Percentiles rank a stretch among this genome's conserved stretches.
phyloP scores from a whole-genome alignment of 2,113 vertebrate species.

The Ciconia maguari region DNA sequence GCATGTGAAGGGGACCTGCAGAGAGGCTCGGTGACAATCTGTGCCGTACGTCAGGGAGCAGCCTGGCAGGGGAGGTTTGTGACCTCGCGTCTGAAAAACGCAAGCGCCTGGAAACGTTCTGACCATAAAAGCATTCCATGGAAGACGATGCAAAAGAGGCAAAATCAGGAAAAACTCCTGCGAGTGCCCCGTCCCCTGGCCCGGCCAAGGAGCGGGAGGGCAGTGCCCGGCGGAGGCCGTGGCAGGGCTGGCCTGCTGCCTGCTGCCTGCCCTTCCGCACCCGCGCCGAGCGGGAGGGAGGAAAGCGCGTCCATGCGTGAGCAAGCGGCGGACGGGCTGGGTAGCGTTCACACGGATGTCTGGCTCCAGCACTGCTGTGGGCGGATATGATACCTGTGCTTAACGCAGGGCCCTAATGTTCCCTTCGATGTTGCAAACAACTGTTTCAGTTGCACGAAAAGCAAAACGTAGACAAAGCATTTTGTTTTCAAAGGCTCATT shows the following conservation, averaged over 20 bases:
- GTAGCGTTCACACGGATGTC: background rate
- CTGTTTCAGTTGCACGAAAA: background rate
- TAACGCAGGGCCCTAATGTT: background rate
- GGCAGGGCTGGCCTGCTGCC: background rate
- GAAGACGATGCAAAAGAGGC: background rate
- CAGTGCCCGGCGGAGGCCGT: fast-evolving
- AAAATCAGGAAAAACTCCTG: background rate
- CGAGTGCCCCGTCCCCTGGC: fast-evolving
- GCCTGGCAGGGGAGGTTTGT: background rate
- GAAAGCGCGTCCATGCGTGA: fast-evolving
- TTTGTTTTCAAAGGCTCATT: background rate
- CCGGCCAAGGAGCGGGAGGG: background rate
- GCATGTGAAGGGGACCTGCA: background rate
- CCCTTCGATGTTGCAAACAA: background rate
- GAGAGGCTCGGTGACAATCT: background rate
- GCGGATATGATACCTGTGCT: background rate
- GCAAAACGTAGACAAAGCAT: background rate
- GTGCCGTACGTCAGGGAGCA: background rate
- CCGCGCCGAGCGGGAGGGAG: background rate
- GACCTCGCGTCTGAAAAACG: background rate
- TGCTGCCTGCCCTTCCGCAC: background rate
- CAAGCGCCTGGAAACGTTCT: background rate
- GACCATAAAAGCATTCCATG: fast-evolving
- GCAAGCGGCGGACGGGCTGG: fast-evolving
- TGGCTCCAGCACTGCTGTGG: background rate